Conservation (phyloP, 1,140 invertebrate genomes). For the Neodiprion virginianus region DNA sequence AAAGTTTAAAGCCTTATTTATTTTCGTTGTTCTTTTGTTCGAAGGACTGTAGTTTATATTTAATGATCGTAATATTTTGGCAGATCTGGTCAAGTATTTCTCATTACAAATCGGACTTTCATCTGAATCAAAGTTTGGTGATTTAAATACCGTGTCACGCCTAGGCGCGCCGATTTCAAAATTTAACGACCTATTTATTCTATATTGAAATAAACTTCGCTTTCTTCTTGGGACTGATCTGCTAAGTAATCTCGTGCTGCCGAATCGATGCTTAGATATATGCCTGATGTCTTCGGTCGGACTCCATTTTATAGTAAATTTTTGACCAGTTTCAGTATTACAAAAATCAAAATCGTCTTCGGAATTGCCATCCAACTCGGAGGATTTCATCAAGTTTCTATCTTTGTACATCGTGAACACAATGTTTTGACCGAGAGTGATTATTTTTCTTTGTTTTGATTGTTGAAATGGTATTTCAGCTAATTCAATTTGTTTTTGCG, state of each 20-base stretch:
- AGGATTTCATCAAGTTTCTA: constrained; percentile 22
- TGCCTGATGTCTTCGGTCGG: constrained; percentile 32
- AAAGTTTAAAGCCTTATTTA: constrained; percentile 50
- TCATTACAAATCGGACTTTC: constrained; percentile 22
- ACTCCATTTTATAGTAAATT: constrained; percentile 35
- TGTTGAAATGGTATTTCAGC: too few relatives aligned
- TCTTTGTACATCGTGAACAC: constrained; percentile 25
- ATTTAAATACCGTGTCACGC: constrained; percentile 32
- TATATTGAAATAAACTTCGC: constrained; percentile 31
- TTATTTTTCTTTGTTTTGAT: too few relatives aligned
- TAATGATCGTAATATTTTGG: constrained; percentile 51
- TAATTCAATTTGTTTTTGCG: too few relatives aligned
- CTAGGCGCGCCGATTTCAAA: constrained; percentile 36
- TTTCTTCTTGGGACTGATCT: constrained; percentile 39
- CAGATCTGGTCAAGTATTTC: constrained; percentile 44
- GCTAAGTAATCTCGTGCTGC: constrained; percentile 30
- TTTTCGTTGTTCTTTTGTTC: constrained; percentile 36
- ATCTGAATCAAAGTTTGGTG: constrained; percentile 32
- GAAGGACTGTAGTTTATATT: constrained; percentile 38
- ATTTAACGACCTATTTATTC: constrained; percentile 45
- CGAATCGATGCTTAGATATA: constrained; percentile 33
- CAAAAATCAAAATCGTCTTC: constrained; percentile 36
- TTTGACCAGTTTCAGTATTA: constrained; percentile 30
- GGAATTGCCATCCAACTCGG: constrained; percentile 12
- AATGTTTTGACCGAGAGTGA: neutral